Conservation (phyloP, 2,888 invertebrate genomes). For the Eulithis prunata region DNA sequence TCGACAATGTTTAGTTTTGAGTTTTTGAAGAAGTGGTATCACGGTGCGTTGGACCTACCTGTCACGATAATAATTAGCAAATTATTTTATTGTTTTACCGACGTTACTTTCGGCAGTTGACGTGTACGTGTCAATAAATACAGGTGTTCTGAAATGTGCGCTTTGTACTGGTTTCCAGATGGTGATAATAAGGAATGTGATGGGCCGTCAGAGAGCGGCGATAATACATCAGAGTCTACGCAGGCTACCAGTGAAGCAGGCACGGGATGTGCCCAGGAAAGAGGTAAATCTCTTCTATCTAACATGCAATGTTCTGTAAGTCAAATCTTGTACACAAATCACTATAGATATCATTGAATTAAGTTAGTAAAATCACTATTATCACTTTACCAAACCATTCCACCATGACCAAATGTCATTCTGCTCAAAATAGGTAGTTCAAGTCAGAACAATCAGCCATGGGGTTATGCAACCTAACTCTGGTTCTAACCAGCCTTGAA, state of each 20-base stretch:
- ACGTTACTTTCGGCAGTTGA: conserved; percentile 22
- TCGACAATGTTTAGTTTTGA: conserved; percentile 78
- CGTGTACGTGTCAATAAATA: conserved; percentile 50
- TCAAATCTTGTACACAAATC: not conserved
- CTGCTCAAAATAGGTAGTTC: not conserved
- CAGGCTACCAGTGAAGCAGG: conserved; percentile 72
- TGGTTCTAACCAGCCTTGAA: not conserved
- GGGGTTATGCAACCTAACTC: not conserved
- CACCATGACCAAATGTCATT: not conserved
- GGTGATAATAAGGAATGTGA: conserved; percentile 80
- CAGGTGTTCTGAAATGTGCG: conserved; percentile 48
- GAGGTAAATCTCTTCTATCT: conserved; percentile 60
- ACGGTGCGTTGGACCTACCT: conserved; percentile 63
- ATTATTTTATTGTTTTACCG: conserved; percentile 1
- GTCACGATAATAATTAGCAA: conserved; percentile 11
- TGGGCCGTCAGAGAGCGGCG: conserved; percentile 81
- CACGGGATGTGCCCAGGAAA: conserved; percentile 67
- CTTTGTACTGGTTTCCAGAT: conserved; percentile 64
- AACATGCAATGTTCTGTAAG: not conserved
- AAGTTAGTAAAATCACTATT: no score
- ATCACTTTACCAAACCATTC: not conserved
- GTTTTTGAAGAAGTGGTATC: conserved; percentile 78
- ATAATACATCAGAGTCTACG: conserved; percentile 79
- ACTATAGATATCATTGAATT: not conserved
- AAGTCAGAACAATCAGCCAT: not conserved